These are phyloP conservation scores for Hesperophylax magnus DNA, from an alignment of 1,140 invertebrate species.

Conservation along the genomic window DNA sequence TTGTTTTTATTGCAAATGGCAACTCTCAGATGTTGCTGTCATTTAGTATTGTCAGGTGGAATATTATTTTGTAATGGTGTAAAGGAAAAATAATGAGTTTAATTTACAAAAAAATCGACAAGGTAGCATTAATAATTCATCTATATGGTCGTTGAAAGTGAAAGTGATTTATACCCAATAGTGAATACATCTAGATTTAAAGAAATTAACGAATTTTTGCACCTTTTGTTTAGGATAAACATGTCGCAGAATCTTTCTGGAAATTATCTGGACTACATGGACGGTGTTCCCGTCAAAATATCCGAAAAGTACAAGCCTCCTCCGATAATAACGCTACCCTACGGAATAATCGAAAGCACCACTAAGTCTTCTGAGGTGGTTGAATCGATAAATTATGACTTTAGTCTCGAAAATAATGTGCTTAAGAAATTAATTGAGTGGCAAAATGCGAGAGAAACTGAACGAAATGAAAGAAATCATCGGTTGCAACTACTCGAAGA, in stretches of 20 bases:
- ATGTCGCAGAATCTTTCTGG: constrained; percentile 66
- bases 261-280: constrained; percentile 85
- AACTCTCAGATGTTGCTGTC: constrained; percentile 19
- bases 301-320: constrained; percentile 87
- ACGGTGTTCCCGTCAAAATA: constrained; percentile 89
- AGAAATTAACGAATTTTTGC: not conserved
- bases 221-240: constrained; percentile 47
- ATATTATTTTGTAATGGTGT: constrained; percentile 33
- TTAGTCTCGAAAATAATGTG: constrained; percentile 79
- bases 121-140: constrained; percentile 31
- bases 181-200: constrained; percentile 9
- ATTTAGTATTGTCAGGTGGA: constrained; percentile 40
- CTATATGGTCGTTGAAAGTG: constrained; percentile 3
- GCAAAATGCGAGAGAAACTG: constrained; percentile 74
- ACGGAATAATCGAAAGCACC: constrained; percentile 74
- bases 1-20: constrained; percentile 18
- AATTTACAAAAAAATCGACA: constrained; percentile 26
- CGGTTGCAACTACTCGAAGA: constrained; percentile 72
- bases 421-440: constrained; percentile 79
- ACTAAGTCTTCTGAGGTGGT: constrained; percentile 71
- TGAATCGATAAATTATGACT: constrained; percentile 76
- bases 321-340: constrained; percentile 78
- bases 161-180: constrained; percentile 19
- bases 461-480: constrained; percentile 72
- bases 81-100: constrained; percentile 44